These are phyloP conservation scores for Zosterops pallidus DNA, from an alignment of 2,113 vertebrate species.

Conservation along the genomic window DNA sequence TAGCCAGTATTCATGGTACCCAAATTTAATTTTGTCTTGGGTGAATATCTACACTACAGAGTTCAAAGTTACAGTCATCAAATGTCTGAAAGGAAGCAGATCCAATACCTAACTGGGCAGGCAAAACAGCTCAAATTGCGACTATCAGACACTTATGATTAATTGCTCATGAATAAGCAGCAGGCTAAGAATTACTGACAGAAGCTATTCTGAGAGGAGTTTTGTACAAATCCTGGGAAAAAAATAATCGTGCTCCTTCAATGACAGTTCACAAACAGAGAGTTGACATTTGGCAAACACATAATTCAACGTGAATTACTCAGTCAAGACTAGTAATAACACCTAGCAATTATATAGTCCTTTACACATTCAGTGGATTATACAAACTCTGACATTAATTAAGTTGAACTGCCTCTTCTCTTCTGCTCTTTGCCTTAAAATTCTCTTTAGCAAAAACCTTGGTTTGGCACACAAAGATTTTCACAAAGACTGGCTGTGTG, in stretches of 20 bases:
- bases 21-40: background rate
- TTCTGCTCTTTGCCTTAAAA: background rate
- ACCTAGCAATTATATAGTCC: constrained; percentile 25
- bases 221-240: background rate
- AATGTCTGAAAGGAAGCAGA: constrained; percentile 5
- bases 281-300: constrained; percentile 48
- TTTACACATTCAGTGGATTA: constrained; percentile 4
- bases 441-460: background rate
- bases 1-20: background rate
- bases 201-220: constrained; percentile 1
- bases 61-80: constrained; percentile 26
- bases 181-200: constrained; percentile 35
- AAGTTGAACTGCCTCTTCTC: constrained; percentile 27
- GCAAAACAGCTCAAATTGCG: constrained; percentile 34
- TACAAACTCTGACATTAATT: constrained; percentile 49
- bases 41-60: background rate
- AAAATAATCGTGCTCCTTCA: background rate
- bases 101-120: background rate
- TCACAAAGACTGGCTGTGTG: background rate
- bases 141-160: background rate
- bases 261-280: constrained; percentile 57
- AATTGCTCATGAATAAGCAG: constrained; percentile 40
- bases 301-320: constrained; percentile 58
- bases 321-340: constrained; percentile 31
- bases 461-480: background rate